Evolutionary conservation across 2,888 invertebrate genomes (phyloP).

Genomic region (Villa cingulata): DNA sequence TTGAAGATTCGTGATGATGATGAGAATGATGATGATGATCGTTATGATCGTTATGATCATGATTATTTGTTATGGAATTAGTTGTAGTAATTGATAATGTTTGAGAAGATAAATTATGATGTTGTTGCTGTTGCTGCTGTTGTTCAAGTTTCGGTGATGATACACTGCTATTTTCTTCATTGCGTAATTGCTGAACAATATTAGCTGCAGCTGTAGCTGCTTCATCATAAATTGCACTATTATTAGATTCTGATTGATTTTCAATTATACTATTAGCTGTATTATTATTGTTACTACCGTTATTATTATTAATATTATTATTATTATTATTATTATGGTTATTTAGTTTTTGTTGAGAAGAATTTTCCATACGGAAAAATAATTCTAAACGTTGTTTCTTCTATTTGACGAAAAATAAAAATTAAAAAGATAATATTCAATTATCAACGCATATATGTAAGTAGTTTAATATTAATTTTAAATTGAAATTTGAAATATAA

Average conservation of each 20-base stretch:
- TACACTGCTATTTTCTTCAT: slow-evolving; percentile 10
- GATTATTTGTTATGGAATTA: background rate
- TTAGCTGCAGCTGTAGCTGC: slow-evolving; percentile 31
- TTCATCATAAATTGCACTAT: slow-evolving; percentile 29
- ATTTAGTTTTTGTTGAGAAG: slow-evolving; percentile 24
- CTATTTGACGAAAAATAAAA: slow-evolving; percentile 21
- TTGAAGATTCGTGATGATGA: slow-evolving; percentile 7
- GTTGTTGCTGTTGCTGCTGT: background rate
- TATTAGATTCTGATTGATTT: slow-evolving; percentile 17
- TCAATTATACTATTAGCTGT: no score
- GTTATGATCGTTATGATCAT: background rate
- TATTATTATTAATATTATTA: slow-evolving; percentile 10
- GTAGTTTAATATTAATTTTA: no score
- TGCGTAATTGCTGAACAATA: slow-evolving; percentile 28
- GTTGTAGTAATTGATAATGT: background rate
- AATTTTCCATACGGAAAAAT: slow-evolving; percentile 39
- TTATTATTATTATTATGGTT: slow-evolving; percentile 11
- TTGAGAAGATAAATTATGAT: no score
- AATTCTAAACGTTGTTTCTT: slow-evolving; percentile 43
- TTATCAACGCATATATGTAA: no score
- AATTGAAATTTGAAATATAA: no score
- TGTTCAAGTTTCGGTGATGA: background rate
- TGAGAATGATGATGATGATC: no score
- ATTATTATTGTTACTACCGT: slow-evolving; percentile 13
- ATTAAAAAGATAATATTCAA: background rate